Evolutionary conservation across 2,888 invertebrate genomes (phyloP), one percentile per base, ranked within the genome.

Genomic region (Pollenia labialis): DNA sequence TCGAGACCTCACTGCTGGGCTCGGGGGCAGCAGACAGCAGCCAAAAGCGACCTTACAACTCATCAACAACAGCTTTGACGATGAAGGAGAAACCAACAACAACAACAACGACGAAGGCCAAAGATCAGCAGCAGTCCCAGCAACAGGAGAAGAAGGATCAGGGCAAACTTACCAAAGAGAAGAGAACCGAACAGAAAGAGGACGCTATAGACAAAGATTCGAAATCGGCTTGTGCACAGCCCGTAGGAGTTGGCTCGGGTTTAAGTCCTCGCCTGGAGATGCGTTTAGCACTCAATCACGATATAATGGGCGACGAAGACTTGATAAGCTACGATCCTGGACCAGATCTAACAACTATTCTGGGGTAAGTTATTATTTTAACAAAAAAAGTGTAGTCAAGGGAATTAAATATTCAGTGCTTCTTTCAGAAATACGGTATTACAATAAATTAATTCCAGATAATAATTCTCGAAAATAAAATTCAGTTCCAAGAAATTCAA

Each of bases 251-350:
- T 93, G 93, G 92, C 87, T 92, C 92, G 91, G 92, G 92, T 86
- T 94, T 95, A 94, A 95, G 94, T 93, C 95, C 95, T 91, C 95
- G 95, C 90, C 95, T 95, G 93, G 95, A 95, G 94, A 95, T 95
- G 95, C 94, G 95, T 83, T 93, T 95, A 92, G 95, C 95, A 12
- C 93, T 95, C 93, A 93, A 94, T 92, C 93, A 94, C 93, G 93
- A 94, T 94, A 93, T 94, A 91, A 91, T 94, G 94, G 91, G 94
- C 94, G 93, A 94, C 93, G 93, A 94, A 92, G 93, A 93, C 91
- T 93, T 93, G 90, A 93, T 93, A 89, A 92, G 91, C 86, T 93
- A 93, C 93, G 93, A 92, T 91, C 93, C 93, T 93, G 93, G 93
- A 90, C 93, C 93, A 88, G 93, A 93, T 92, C 93, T 93, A 91